A percentile compares a stretch with the other conserved stretches of the same genome.
Conservation (phyloP, 1,140 invertebrate species). For the Scylla paramamosain region DNA sequence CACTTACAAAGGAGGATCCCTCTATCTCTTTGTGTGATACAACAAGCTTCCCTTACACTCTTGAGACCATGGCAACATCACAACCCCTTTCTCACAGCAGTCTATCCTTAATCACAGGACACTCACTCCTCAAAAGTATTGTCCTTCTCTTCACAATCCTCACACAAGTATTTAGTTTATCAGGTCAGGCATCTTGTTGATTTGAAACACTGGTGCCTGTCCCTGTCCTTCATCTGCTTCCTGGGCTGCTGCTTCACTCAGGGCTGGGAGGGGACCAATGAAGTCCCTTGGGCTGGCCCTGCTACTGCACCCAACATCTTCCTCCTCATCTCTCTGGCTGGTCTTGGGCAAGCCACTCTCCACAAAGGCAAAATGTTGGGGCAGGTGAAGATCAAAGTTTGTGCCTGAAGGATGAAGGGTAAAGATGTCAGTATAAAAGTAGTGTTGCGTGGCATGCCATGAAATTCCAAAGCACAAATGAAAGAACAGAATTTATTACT, state of each 20-base stretch:
- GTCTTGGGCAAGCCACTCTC: conserved; percentile 48
- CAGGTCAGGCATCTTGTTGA: conserved; percentile 82
- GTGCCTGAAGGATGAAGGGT: conserved; percentile 60
- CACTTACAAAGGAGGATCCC: background rate
- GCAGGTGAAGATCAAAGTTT: conserved; percentile 71
- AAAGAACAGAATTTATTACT: background rate
- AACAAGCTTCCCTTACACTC: background rate
- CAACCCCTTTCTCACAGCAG: background rate
- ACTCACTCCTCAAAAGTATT: conserved; percentile 57
- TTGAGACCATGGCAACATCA: background rate
- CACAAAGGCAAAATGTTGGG: conserved; percentile 65
- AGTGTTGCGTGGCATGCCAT: background rate
- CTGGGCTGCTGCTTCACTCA: background rate
- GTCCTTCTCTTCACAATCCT: conserved; percentile 58
- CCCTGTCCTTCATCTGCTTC: conserved; percentile 87
- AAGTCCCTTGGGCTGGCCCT: conserved; percentile 28
- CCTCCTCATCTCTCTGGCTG: conserved; percentile 49
- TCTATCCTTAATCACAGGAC: background rate
- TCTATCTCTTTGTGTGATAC: background rate
- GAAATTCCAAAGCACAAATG: background rate
- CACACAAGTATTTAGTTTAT: conserved; percentile 35
- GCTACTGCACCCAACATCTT: conserved; percentile 54
- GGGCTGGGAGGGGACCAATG: background rate
- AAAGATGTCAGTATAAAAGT: background rate
- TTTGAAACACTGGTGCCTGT: conserved; percentile 83